Percentiles rank a stretch among this genome's conserved stretches.
These are phyloP conservation scores for Nymphalis polychloros DNA, from an alignment of 2,888 invertebrate genomes.

Conservation along the genomic window DNA sequence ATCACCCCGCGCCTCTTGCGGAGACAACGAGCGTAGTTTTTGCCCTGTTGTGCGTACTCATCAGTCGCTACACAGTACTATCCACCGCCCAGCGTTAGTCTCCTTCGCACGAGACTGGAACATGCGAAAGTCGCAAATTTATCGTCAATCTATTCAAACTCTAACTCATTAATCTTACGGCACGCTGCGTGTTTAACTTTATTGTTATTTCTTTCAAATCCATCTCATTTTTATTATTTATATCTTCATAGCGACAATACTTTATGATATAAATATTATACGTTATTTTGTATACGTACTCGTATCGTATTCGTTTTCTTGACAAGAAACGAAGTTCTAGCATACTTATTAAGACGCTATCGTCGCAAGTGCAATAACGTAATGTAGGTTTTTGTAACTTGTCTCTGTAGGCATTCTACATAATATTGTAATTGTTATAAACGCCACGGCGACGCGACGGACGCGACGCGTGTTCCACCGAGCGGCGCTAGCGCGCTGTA, in stretches of 20 bases:
- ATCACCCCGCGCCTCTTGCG: conserved; percentile 56
- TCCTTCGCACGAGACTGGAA: background rate
- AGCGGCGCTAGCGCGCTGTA: conserved; percentile 7
- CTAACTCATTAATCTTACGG: background rate
- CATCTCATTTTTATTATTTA: background rate
- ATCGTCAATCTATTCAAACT: too few species aligned
- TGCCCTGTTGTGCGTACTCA: conserved; percentile 20
- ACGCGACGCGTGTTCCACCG: background rate
- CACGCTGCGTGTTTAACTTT: background rate
- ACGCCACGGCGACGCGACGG: background rate
- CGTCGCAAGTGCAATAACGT: background rate
- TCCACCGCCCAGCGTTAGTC: background rate
- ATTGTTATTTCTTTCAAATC: background rate
- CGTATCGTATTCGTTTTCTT: too few species aligned
- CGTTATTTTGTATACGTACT: too few species aligned
- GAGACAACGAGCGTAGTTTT: conserved; percentile 30
- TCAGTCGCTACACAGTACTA: background rate
- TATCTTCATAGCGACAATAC: background rate
- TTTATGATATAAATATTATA: too few species aligned
- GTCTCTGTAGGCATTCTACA: background rate
- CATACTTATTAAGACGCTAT: background rate
- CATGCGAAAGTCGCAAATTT: background rate
- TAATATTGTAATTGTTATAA: background rate
- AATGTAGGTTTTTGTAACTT: background rate
- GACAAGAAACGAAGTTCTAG: background rate